Conservation (phyloP, 2,797 vertebrate genomes). For the Pangasius krempfi region DNA sequence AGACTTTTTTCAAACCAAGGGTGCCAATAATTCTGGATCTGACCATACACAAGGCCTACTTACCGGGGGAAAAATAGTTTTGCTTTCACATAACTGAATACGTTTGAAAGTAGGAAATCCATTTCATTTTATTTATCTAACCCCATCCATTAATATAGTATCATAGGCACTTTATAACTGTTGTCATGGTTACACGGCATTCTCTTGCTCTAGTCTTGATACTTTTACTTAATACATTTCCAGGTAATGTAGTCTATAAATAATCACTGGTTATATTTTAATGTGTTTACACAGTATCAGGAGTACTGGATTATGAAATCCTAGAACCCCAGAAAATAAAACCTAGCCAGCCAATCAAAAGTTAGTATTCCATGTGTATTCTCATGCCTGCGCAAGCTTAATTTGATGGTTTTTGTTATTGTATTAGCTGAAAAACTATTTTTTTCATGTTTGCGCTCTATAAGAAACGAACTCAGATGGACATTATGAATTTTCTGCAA, state of each 20-base stretch:
- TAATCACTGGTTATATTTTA: background rate
- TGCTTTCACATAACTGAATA: background rate
- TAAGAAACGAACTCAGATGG: background rate
- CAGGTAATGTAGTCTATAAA: background rate
- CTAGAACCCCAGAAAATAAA: background rate
- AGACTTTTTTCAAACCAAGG: background rate
- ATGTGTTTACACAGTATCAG: background rate
- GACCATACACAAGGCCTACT: background rate
- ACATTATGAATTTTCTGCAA: background rate
- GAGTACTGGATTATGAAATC: background rate
- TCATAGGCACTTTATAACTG: background rate
- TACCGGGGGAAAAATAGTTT: background rate
- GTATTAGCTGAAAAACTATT: rapidly evolving
- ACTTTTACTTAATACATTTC: background rate
- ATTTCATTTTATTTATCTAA: background rate
- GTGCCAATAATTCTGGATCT: background rate
- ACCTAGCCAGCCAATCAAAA: background rate
- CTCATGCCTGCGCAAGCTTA: too few species aligned
- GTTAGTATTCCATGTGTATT: background rate
- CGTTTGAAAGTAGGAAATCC: background rate
- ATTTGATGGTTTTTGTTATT: background rate
- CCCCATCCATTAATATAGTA: background rate
- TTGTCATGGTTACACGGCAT: background rate
- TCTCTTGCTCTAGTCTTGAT: background rate
- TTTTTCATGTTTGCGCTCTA: background rate